phyloP scores from a whole-genome alignment of 2,113 vertebrate species.

The Stigmatopora nigra region DNA sequence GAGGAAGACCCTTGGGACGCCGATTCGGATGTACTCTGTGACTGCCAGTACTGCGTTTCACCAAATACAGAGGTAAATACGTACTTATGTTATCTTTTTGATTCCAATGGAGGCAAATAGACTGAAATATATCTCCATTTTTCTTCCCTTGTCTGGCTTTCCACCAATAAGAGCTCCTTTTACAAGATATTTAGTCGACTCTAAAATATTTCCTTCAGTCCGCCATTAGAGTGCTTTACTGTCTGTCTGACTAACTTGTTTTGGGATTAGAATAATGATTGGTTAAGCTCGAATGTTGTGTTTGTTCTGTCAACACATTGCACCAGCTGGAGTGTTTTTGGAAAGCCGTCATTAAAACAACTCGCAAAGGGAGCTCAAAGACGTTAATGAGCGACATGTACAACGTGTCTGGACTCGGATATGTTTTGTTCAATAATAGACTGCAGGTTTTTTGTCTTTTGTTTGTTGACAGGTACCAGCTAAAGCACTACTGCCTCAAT shows the following conservation, averaged over 20 bases:
- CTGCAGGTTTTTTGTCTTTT: not conserved
- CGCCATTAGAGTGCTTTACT: conserved; percentile 9
- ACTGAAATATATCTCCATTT: not conserved
- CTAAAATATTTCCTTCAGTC: conserved; percentile 33
- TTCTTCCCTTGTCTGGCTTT: not conserved
- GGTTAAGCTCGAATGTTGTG: conserved; percentile 22
- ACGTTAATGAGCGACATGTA: not conserved
- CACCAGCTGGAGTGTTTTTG: conserved; percentile 43
- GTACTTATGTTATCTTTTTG: not conserved
- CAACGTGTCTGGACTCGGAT: not conserved
- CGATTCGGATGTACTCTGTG: conserved; percentile 55
- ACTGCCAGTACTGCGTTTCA: conserved; percentile 68
- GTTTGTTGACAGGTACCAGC: conserved; percentile 50
- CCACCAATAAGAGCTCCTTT: not conserved
- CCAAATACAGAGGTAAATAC: conserved; percentile 53
- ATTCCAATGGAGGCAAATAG: not conserved
- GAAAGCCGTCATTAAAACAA: conserved; percentile 39
- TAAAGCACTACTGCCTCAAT: conserved; percentile 65
- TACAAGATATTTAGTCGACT: conserved; percentile 19
- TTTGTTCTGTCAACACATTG: conserved; percentile 41
- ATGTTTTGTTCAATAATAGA: not conserved
- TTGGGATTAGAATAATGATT: conserved; percentile 42
- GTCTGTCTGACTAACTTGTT: conserved; percentile 37
- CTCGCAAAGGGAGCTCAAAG: conserved; percentile 21
- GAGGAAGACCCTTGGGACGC: conserved; percentile 62